Evolutionary conservation across 2,797 vertebrate species (phyloP), one percentile per base, ranked within the genome.

Genomic region (Nothura maculosa): DNA sequence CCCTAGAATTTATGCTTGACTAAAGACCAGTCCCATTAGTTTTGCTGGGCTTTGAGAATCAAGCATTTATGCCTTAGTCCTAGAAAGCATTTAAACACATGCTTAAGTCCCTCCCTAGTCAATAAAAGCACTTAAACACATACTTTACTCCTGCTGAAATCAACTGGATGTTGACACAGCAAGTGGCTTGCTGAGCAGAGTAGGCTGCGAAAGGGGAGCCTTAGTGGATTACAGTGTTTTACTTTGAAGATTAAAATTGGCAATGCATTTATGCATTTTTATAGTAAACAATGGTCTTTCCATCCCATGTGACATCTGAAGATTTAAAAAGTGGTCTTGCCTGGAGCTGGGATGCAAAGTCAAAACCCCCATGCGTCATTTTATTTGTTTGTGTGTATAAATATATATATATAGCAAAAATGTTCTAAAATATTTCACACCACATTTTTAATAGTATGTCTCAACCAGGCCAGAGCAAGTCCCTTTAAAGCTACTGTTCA

Each of bases 101-200:
- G 47, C 74, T 85, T 57, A 91, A 95, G 92, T 90, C 89, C 81
- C 87, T 81, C 92, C 85, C 93, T 48, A 81, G 92, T 96, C 92
- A 95, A 96, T 92, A 95, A 92, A 95, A 88, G 70, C 75, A 93
- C 89, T 92, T 92, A 95, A 92, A 92, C 81, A 95, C 89, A 85
- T 80, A 90, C 86, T 95, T 91, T 85, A 60, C 55, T 94, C 73
- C 89, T 81, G 66, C 54, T 85, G 58, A 87, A 92, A 75, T 82
- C 94, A 87, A 88, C 92, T 89, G 58, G 52, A 94, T 92, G 68
- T 94, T 85, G 84, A 91, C 84, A 89, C 48, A 92, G 72, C 48
- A 75, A 87, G 92, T 10, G 72, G 61, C 62, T 89, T 1, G 0
- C 90, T 67, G 92, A 84, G 69, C 47, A 81, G 80, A 91, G 11